These are phyloP conservation scores for Hirtodrosophila histrioides DNA, from an alignment of 2,888 invertebrate species.

Conservation along the genomic window DNA sequence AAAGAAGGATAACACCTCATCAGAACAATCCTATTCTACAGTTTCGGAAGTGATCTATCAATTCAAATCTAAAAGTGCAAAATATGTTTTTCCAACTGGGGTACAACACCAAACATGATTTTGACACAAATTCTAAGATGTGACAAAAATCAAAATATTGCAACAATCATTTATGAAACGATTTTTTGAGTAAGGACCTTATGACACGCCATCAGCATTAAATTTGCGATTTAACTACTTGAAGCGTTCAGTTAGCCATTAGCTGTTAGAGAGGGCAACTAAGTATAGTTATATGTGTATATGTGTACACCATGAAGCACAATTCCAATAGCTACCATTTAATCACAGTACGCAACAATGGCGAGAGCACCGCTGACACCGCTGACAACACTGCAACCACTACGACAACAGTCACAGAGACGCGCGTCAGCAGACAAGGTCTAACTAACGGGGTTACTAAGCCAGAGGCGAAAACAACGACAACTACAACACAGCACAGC, in stretches of 20 bases:
- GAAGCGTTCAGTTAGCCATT: constrained; percentile 10
- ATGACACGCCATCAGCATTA: too few species aligned
- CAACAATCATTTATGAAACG: too few species aligned
- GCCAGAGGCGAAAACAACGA: constrained; percentile 2
- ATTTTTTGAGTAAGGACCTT: too few species aligned
- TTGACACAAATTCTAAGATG: too few species aligned
- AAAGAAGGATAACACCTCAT: too few species aligned
- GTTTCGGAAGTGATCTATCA: too few species aligned
- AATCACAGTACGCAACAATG: constrained; percentile 66
- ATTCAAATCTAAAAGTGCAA: too few species aligned
- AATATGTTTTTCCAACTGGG: too few species aligned
- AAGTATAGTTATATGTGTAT: neutral
- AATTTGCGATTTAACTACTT: constrained; percentile 10
- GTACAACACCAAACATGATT: too few species aligned
- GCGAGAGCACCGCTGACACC: constrained; percentile 32
- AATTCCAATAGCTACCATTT: constrained; percentile 1
- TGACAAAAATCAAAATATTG: too few species aligned
- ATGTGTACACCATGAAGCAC: neutral
- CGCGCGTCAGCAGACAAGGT: constrained; percentile 7
- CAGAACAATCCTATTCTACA: too few species aligned
- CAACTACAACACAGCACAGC: constrained; percentile 7
- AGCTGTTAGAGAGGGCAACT: constrained; percentile 3
- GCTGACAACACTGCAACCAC: constrained; percentile 23
- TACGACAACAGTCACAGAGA: constrained; percentile 46
- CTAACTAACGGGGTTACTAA: neutral